phyloP scores from a whole-genome alignment of 2,113 vertebrate genomes.

The Tamias sibiricus region DNA sequence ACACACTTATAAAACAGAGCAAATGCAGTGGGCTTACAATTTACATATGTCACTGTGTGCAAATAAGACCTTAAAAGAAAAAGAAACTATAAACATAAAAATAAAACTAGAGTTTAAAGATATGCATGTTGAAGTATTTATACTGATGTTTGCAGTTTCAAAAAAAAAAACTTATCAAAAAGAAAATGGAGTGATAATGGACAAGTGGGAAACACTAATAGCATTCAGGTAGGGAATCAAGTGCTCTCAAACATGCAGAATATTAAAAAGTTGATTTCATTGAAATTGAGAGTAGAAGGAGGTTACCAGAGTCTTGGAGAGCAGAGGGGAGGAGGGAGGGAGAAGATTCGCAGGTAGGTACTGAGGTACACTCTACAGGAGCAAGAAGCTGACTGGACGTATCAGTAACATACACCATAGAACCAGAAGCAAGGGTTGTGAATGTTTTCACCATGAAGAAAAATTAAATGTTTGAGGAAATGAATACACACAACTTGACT shows the following conservation, averaged over 20 bases:
- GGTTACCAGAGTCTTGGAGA: background rate
- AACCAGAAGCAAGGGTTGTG: background rate
- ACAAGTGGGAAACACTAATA: background rate
- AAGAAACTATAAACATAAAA: background rate
- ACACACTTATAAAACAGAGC: background rate
- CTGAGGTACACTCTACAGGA: background rate
- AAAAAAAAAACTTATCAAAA: background rate
- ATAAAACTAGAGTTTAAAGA: background rate
- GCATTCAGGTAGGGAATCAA: background rate
- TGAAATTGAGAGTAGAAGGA: background rate
- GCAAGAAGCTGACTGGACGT: background rate
- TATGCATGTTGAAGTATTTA: background rate
- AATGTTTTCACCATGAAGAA: background rate
- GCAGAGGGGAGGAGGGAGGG: background rate
- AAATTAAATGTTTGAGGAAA: background rate
- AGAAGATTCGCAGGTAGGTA: no score
- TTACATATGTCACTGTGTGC: background rate
- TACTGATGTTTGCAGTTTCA: background rate
- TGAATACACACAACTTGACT: background rate
- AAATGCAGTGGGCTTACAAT: background rate
- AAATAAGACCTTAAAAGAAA: slow-evolving; percentile 11
- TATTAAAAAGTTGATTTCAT: background rate
- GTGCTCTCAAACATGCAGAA: background rate
- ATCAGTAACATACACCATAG: background rate
- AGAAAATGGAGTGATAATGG: background rate